Evolutionary conservation across 1,140 invertebrate species (phyloP), one percentile per base, ranked within the genome.

Genomic region (Rhynchophorus ferrugineus): DNA sequence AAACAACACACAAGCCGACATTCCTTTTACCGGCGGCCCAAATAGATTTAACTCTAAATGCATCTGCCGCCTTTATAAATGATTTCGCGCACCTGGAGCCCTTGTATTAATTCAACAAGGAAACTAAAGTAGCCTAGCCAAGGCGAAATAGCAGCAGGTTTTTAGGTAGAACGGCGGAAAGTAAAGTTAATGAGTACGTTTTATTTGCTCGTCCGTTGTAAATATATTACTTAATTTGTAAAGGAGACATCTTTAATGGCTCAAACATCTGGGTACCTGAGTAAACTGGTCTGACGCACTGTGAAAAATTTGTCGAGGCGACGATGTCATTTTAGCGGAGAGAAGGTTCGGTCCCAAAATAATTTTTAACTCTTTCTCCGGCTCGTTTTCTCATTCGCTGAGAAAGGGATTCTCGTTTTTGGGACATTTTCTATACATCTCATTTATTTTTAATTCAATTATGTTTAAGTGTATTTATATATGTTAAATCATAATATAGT

Each of bases 151-250:
- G 38, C 38, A 9, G 17, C 17, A 18, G 38, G 38, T 41, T 41
- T 41, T 41, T 17, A 41, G 38, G 38, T 41, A 41, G 24, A 11
- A 29, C 38, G 16, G 2, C 38, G 17, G 9, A 1, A 18, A 41
- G 20, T 41, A 41, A 41, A 41, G 38, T 41, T 41, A 41, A 41
- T 41, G 38, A 41, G 38, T 41, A 41, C 38, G 18, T 41, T 41
- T 41, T 41, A 41, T 41, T 41, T 41, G 38, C 17, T 41, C 38
- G 16, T 5, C 14, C 14, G 8, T 37, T 37, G 35, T n/a, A 17
- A 41, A 41, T 41, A 8, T 41, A 41, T 41, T 41, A 41, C 38
- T 41, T 18, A 41, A 18, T 41, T 41, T 41, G 38, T 41, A 14
- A 17, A 41, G 38, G 18, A 14, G 17, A 5, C 38, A 41, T 41